Conservation (phyloP, 2,113 vertebrate species). For the Eurystomus gularis region DNA sequence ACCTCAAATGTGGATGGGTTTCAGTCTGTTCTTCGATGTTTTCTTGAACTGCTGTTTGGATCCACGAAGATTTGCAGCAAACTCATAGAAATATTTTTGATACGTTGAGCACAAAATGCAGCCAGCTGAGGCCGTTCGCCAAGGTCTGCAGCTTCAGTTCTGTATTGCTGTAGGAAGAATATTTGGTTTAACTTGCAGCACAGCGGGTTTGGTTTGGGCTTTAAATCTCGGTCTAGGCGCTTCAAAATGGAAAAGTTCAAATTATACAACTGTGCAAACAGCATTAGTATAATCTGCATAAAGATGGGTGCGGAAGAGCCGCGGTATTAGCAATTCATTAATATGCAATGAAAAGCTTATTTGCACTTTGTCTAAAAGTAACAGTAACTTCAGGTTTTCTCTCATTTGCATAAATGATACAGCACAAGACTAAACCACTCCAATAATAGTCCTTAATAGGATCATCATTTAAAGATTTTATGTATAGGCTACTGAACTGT, state of each 20-base stretch:
- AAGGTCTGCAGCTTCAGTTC: neutral
- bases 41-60: neutral
- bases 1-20: neutral
- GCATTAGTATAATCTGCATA: conserved; percentile 58
- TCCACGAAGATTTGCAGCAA: neutral
- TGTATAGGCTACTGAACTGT: conserved; percentile 40
- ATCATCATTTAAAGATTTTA: conserved; percentile 51
- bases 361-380: conserved; percentile 73
- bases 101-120: neutral
- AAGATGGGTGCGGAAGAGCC: conserved; percentile 47
- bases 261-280: conserved; percentile 65
- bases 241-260: conserved; percentile 42
- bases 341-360: conserved; percentile 72
- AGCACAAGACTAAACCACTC: conserved; percentile 5
- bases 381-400: conserved; percentile 56
- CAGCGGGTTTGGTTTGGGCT: neutral
- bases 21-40: neutral
- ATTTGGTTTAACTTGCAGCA: neutral
- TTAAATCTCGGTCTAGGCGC: neutral
- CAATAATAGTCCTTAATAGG: conserved; percentile 36
- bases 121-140: fast-evolving
- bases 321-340: conserved; percentile 64
- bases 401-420: conserved; percentile 61
- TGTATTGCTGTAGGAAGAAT: neutral
- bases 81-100: neutral